Evolutionary conservation across 2,888 invertebrate genomes (phyloP).

Genomic region (Chymomyza fuscimana): DNA sequence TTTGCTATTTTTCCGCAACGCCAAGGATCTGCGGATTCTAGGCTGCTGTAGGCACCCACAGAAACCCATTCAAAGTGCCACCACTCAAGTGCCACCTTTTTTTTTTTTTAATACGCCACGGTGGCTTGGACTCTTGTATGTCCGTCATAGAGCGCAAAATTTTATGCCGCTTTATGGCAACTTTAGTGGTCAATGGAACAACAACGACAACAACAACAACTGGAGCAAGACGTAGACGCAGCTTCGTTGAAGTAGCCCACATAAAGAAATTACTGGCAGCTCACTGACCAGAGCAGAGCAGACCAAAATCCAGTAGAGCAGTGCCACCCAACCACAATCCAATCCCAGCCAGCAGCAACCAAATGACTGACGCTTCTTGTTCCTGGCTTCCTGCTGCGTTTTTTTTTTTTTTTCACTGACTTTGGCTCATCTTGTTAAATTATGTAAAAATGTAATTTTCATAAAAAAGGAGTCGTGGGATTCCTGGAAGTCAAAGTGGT

Average conservation of each 20-base stretch:
- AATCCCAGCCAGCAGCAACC: no score
- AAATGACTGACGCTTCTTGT: background rate
- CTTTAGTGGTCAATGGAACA: constrained; percentile 72
- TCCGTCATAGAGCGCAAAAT: constrained; percentile 24
- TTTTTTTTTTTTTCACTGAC: background rate
- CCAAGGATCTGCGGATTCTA: background rate
- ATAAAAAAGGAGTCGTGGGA: constrained; percentile 30
- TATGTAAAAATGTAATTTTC: constrained; percentile 69
- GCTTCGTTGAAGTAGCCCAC: constrained; percentile 31
- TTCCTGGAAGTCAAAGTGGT: constrained; percentile 9
- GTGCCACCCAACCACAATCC: no score
- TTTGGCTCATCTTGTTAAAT: constrained; percentile 48
- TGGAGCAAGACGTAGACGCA: background rate
- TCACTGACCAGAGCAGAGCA: constrained; percentile 13
- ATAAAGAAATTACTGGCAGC: constrained; percentile 38
- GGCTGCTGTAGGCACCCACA: constrained; percentile 8
- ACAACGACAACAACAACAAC: constrained; percentile 32
- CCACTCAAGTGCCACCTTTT: constrained; percentile 64
- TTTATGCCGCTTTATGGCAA: constrained; percentile 67
- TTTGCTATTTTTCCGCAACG: background rate
- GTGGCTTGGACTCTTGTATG: background rate
- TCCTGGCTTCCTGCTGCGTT: constrained; percentile 5
- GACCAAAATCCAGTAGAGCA: no score
- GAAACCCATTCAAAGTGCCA: constrained; percentile 57
- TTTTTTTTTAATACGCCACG: constrained; percentile 34